Conservation (phyloP, 2,888 invertebrate species). For the Amphipyra tragopoginis region DNA sequence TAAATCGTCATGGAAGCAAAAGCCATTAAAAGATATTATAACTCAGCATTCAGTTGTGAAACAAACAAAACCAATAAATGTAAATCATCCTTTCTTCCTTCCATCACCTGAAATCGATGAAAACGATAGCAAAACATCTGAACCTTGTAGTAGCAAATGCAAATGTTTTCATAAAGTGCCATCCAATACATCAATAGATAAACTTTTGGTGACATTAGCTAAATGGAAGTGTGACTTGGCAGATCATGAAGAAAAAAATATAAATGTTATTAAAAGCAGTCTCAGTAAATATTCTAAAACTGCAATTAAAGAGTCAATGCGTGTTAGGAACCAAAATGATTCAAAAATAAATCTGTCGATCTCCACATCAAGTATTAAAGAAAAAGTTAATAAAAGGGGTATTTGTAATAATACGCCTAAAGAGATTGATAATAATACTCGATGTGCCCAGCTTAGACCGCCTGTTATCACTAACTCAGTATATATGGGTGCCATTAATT, state of each 20-base stretch:
- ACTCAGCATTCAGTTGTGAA: conserved; percentile 58
- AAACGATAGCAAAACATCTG: conserved; percentile 40
- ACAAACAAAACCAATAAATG: conserved; percentile 67
- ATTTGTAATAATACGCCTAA: not conserved
- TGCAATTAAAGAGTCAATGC: conserved; percentile 24
- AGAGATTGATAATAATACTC: conserved; percentile 9
- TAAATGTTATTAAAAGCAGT: conserved; percentile 32
- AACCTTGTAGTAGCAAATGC: conserved; percentile 66
- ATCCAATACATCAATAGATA: conserved; percentile 80
- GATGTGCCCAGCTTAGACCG: conserved; percentile 8
- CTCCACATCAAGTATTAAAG: conserved; percentile 13
- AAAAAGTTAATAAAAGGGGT: conserved; percentile 7
- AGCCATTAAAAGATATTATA: conserved; percentile 50
- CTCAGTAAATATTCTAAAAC: conserved; percentile 30
- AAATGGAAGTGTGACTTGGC: conserved; percentile 69
- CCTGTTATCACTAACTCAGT: conserved; percentile 69
- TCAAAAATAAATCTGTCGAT: conserved; percentile 16
- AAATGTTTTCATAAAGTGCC: conserved; percentile 80
- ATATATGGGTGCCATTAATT: conserved; percentile 77
- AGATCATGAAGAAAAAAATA: conserved; percentile 30
- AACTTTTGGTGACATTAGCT: conserved; percentile 72
- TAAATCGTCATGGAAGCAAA: conserved; percentile 52
- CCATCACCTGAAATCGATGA: conserved; percentile 45
- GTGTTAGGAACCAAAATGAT: conserved; percentile 9
- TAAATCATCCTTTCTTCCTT: conserved; percentile 22